Evolutionary conservation across 1,140 invertebrate species (phyloP).

Genomic region (Macrobrachium nipponense): DNA sequence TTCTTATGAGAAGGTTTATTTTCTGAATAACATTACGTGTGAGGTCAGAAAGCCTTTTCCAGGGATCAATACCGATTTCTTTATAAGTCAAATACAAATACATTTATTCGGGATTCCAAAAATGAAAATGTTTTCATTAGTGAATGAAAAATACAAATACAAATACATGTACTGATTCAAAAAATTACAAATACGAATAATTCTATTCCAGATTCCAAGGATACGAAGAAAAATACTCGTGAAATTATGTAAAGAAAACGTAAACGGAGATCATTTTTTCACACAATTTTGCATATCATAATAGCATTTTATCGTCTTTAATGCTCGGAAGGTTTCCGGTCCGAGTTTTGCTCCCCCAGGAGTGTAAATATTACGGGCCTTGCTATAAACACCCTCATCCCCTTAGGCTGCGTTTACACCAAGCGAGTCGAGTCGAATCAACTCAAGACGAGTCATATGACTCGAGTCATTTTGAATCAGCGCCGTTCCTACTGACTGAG

Average conservation of each 20-base stretch:
- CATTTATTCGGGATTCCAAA: too few species aligned
- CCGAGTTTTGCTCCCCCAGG: neutral
- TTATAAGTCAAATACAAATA: too few species aligned
- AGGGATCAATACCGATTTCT: too few species aligned
- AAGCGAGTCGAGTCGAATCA: too few species aligned
- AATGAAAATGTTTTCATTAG: neutral
- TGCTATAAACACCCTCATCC: neutral
- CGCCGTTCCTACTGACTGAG: too few species aligned
- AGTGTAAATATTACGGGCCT: neutral
- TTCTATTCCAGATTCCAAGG: neutral
- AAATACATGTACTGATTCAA: neutral
- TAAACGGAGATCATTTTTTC: neutral
- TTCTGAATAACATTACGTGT: too few species aligned
- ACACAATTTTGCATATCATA: neutral
- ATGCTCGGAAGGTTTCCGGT: neutral
- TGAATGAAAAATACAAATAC: slow-evolving; percentile 5
- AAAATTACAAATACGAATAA: neutral
- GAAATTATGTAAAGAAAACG: neutral
- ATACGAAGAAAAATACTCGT: neutral
- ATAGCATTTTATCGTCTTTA: slow-evolving; percentile 7
- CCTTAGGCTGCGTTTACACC: too few species aligned
- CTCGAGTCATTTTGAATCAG: too few species aligned
- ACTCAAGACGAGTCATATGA: too few species aligned
- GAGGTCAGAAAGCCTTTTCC: too few species aligned
- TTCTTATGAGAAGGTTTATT: too few species aligned